Base-by-base conservation (phyloP, 2,888 invertebrate genomes). In the Drosophila lutescens region DNA sequence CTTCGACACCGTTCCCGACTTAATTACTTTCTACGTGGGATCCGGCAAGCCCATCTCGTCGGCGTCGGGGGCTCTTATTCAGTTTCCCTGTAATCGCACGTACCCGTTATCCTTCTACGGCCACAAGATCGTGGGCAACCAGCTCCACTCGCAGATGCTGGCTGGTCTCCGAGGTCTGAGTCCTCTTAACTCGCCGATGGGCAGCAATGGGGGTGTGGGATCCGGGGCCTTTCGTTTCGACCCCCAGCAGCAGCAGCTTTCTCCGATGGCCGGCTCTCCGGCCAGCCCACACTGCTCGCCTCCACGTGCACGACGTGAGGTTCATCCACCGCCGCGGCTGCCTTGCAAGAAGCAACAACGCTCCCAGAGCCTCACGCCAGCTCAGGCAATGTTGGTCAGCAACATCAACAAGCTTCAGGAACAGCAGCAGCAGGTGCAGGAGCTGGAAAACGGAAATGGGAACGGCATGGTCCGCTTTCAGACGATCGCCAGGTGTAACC, bases 1-100 rank as follows among this genome's bases (percentile, higher is more conserved):
- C 0, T 98, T 98, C 89, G 97, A 97, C 90, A 97, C 97, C 2
- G 97, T 98, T 20, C 96, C 98, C 0, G 98, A 98, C 91, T 94
- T 99, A 61, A 97, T 98, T 74, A 98, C 98, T 7, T 98, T 96
- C 77, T 98, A 98, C 91, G 97, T 98, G 26, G 97, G 97, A 2
- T 97, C 97, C 49, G 97, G 96, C 17, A 96, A 97, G 88, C 95
- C 97, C 0, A 96, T 98, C 88, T 98, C 98, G 2, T 95, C 95
- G 7, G 96, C 96, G 0, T 98, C 98, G 2, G 97, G 97, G 0
- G 98, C 98, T 0, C 94, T 96, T 57, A 97, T 98, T 67, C 95
- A 96, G 80, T 95, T 94, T 72, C 98, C 98, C 0, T 95, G 97
- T 75, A 97, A 97, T 85, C 94, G 98, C 67, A 94, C 95, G 87